These are phyloP conservation scores for Chelon labrosus DNA, from an alignment of 2,797 vertebrate species.

Conservation along the genomic window DNA sequence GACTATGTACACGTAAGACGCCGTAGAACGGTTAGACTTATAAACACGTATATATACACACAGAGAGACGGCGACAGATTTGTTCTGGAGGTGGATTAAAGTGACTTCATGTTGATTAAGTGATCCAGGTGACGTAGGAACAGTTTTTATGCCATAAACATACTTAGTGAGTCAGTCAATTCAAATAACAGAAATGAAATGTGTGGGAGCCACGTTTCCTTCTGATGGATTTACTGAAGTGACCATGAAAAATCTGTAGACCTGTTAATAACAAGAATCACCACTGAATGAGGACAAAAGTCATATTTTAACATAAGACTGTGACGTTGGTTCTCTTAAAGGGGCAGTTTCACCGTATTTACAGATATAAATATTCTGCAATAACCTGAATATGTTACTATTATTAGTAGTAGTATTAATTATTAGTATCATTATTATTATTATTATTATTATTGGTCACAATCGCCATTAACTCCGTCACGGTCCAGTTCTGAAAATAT, in stretches of 20 bases:
- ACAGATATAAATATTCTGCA: not conserved
- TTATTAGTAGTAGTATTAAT: too few relatives aligned
- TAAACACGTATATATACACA: constrained; percentile 15
- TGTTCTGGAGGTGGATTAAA: constrained; percentile 11
- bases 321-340: not conserved
- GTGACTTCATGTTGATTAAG: constrained; percentile 1
- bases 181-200: not conserved
- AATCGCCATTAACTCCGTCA: not conserved
- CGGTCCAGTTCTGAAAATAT: not conserved
- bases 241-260: not conserved
- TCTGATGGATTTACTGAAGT: not conserved
- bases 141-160: not conserved
- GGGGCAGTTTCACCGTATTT: not conserved
- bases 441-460: not conserved
- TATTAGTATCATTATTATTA: too few relatives aligned
- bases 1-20: not conserved
- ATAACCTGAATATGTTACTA: not conserved
- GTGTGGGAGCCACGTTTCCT: not conserved
- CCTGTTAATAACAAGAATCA: not conserved
- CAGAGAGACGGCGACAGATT: not conserved
- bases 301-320: not conserved
- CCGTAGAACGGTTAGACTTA: constrained; percentile 10
- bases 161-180: not conserved
- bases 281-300: not conserved
- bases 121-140: not conserved